Evolutionary conservation across 2,888 invertebrate genomes (phyloP), one percentile per base, ranked within the genome.

Genomic region (Masnerella sp.): DNA sequence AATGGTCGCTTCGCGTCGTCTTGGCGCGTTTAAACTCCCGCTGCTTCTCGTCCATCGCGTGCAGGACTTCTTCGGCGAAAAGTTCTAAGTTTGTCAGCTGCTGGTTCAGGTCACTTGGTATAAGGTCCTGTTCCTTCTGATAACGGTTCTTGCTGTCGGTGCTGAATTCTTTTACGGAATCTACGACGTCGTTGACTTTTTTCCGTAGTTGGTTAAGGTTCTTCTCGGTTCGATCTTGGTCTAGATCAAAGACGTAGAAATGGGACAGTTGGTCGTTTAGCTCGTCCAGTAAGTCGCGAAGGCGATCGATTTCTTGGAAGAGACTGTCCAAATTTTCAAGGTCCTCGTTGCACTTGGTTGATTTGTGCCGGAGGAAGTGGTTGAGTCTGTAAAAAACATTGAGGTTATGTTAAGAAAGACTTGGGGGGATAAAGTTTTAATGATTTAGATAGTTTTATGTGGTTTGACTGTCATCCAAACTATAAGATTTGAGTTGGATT

Each of bases 31-130:
- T n/a, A n/a, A n/a, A n/a, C n/a, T n/a, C n/a, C n/a, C n/a, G n/a
- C n/a, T n/a, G n/a, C n/a, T n/a, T n/a, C n/a, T n/a, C n/a, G n/a
- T n/a, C n/a, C n/a, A n/a, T n/a, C n/a, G n/a, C n/a, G n/a, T n/a
- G n/a, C 54, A 91, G 90, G 61, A 95, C 90, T 74, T 93, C 92
- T 88, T 97, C 96, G 47, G 94, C 91, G 59, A 94, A 90, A 78
- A 96, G 88, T 88, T 96, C 96, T 82, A 96, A 89, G 75, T 93
- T 91, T 49, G 95, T 95, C 78, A 96, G 89, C 88, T 95, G 92
- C 88, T 95, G 94, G 73, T 91, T 91, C 76, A 95, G 90, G 90
- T 96, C 95, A 77, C 93, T 92, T 70, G 96, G 89, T 20, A 89
- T 86, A 68, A 88, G 81, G 82, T 88, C 88, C 80, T 89, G 88